These are phyloP conservation scores for Clavelina lepadiformis DNA, from an alignment of 23 tunicate species.

Conservation along the genomic window DNA sequence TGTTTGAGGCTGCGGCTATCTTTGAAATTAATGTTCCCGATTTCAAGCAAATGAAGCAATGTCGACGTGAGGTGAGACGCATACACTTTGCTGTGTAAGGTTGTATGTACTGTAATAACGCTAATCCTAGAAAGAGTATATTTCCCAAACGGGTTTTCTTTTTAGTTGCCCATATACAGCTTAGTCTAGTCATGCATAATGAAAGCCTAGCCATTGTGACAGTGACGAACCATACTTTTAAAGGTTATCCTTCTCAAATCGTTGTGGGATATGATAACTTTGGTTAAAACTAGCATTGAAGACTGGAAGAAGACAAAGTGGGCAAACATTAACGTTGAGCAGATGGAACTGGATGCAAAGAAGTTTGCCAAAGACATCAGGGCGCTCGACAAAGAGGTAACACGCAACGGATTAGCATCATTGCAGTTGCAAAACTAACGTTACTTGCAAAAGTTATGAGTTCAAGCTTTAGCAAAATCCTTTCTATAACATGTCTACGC, in stretches of 20 bases:
- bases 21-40: constrained; percentile 97
- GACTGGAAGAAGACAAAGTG: constrained; percentile 94
- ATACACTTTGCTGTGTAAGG: too few species aligned
- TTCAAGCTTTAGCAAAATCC: too few species aligned
- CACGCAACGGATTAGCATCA: too few species aligned
- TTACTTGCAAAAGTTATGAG: too few species aligned
- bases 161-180: neutral
- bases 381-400: constrained; percentile 85
- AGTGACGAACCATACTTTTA: neutral
- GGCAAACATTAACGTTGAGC: constrained; percentile 92
- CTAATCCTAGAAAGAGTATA: too few species aligned
- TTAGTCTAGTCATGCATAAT: neutral
- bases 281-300: constrained; percentile 83
- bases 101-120: too few species aligned
- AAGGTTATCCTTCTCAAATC: constrained; percentile 84
- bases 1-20: constrained; percentile 82
- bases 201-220: neutral
- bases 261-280: constrained; percentile 88
- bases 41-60: constrained; percentile 95
- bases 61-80: constrained; percentile 87
- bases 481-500: neutral
- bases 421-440: too few species aligned
- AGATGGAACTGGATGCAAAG: constrained; percentile 94
- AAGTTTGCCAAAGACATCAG: constrained; percentile 96
- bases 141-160: too few species aligned